These are phyloP conservation scores for Avahi laniger DNA, from an alignment of 2,797 vertebrate genomes.

Conservation along the genomic window DNA sequence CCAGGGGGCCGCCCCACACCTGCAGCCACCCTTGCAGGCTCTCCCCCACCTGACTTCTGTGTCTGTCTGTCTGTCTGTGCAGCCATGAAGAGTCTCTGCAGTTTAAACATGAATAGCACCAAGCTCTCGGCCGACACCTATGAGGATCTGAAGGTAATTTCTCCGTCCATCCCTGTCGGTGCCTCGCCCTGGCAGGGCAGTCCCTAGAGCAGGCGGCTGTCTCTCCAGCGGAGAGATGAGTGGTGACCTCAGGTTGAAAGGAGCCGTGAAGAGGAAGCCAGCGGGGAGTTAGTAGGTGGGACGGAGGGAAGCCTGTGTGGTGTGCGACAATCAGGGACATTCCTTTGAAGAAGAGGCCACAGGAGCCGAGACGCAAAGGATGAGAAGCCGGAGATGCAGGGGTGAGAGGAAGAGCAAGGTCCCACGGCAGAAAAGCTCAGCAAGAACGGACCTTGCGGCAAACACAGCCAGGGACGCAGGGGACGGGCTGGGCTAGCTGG, in stretches of 20 bases:
- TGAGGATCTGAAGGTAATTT: conserved; percentile 96
- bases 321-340: fast-evolving
- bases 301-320: neutral
- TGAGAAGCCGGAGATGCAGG: neutral
- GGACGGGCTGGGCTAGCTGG: too few relatives aligned
- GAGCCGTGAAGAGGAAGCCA: neutral
- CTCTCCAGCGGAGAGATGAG: neutral
- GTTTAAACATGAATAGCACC: conserved; percentile 99
- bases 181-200: fast-evolving
- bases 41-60: neutral
- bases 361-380: neutral
- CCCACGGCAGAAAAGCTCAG: neutral
- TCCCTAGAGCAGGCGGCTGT: neutral
- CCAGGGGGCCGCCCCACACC: neutral
- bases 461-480: neutral
- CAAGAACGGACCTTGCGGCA: fast-evolving
- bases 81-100: conserved; percentile 99
- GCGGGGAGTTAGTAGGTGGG: neutral
- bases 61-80: neutral
- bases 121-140: conserved; percentile 99
- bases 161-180: too few relatives aligned
- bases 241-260: neutral
- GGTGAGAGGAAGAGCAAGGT: neutral
- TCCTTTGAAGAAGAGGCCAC: neutral
- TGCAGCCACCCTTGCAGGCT: neutral